Conservation (phyloP, 2,888 invertebrate species). For the Strigamia crassipes region DNA sequence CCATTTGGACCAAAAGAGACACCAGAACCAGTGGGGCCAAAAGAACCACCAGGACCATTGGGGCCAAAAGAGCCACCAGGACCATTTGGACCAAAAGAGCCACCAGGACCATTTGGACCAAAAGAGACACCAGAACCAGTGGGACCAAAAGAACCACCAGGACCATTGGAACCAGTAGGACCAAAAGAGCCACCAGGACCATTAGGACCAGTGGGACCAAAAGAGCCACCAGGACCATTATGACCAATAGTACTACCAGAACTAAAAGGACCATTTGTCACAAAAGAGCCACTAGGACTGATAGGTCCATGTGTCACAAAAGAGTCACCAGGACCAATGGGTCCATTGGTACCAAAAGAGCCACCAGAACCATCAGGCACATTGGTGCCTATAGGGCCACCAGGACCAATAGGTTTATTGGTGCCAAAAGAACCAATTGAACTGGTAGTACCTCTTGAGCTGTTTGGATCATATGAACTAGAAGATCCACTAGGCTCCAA, state of each 20-base stretch:
- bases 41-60: too few relatives aligned
- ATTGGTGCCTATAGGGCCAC: constrained; percentile 4
- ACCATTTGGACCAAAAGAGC: too few relatives aligned
- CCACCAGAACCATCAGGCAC: constrained; percentile 46
- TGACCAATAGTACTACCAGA: too few relatives aligned
- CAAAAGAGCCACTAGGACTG: not conserved
- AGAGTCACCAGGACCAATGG: not conserved
- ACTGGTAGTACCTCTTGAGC: not conserved
- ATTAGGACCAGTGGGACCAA: not conserved
- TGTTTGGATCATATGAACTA: not conserved
- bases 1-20: not conserved
- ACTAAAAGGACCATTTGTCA: not conserved
- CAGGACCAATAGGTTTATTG: constrained; percentile 44
- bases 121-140: not conserved
- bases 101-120: not conserved
- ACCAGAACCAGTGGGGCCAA: too few relatives aligned
- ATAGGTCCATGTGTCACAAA: not conserved
- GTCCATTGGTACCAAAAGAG: constrained; percentile 41
- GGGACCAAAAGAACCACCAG: not conserved
- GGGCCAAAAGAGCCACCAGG: not conserved
- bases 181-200: not conserved
- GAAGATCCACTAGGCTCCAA: not conserved
- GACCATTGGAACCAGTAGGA: too few relatives aligned
- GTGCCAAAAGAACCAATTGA: not conserved
- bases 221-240: constrained; percentile 10